These are phyloP conservation scores for Furcula furcula DNA, from an alignment of 2,888 invertebrate genomes.

Conservation along the genomic window DNA sequence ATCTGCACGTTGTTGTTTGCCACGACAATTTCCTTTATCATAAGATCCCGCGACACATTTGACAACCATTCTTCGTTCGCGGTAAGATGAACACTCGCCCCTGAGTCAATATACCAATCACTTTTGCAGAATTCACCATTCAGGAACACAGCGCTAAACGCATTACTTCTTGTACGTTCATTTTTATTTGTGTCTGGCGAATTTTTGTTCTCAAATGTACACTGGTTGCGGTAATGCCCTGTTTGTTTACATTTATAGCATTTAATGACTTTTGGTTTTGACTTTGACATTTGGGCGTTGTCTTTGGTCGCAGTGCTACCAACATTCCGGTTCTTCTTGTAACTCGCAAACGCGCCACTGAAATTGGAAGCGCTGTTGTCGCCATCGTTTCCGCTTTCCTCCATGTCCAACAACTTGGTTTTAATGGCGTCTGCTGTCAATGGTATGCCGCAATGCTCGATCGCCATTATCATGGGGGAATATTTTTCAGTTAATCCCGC, in stretches of 20 bases:
- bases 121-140: too few species aligned
- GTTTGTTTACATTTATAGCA: slow-evolving; percentile 23
- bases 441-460: too few species aligned
- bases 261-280: slow-evolving; percentile 4
- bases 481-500: slow-evolving; percentile 18
- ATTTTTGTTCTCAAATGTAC: slow-evolving; percentile 4
- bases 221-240: slow-evolving; percentile 19
- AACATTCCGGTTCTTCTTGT: slow-evolving; percentile 11
- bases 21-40: slow-evolving; percentile 17
- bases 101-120: too few species aligned
- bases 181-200: slow-evolving; percentile 12
- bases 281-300: slow-evolving; percentile 11
- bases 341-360: too few species aligned
- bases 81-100: too few species aligned
- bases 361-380: slow-evolving; percentile 8
- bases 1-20: slow-evolving; percentile 14
- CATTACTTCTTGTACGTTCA: too few species aligned
- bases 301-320: slow-evolving; percentile 8
- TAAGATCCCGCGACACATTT: too few species aligned
- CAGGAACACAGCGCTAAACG: too few species aligned
- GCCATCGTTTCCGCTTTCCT: slow-evolving; percentile 4
- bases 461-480: slow-evolving; percentile 19
- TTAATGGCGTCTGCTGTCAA: too few species aligned
- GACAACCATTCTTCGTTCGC: too few species aligned
- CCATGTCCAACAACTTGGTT: slow-evolving; percentile 17